Conservation (phyloP, 2,797 vertebrate species). For the Tapirus indicus region DNA sequence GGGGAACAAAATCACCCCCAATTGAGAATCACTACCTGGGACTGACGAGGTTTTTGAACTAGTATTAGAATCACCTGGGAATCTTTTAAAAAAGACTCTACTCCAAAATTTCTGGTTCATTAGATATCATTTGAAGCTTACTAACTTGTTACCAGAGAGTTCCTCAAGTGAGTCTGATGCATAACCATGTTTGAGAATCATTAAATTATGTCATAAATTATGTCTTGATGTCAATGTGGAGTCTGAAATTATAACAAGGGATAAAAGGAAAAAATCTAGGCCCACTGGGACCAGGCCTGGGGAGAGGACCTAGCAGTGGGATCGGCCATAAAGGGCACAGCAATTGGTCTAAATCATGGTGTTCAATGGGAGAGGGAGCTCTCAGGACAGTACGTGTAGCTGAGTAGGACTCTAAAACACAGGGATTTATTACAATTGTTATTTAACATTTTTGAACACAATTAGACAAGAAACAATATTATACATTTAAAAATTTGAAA, state of each 20-base stretch:
- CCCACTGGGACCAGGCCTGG: background rate
- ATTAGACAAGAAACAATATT: background rate
- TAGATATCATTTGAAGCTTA: background rate
- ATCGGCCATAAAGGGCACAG: background rate
- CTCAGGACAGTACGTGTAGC: background rate
- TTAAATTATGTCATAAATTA: background rate
- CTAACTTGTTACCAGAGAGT: background rate
- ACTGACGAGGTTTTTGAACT: background rate
- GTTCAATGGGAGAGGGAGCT: background rate
- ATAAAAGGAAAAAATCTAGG: background rate
- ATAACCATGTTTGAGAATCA: background rate
- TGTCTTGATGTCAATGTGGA: background rate
- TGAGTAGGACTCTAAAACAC: background rate
- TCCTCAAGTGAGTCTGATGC: background rate
- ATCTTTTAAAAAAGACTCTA: background rate
- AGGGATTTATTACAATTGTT: background rate
- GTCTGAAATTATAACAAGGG: background rate
- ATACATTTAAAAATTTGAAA: background rate
- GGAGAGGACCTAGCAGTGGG: background rate
- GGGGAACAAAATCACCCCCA: too few relatives aligned
- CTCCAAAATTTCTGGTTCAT: background rate
- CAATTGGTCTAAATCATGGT: background rate
- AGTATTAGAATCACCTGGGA: background rate
- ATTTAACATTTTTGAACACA: background rate
- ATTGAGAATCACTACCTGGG: background rate